Conservation (phyloP, 2,113 vertebrate genomes). For the Psephotus haematonotus region DNA sequence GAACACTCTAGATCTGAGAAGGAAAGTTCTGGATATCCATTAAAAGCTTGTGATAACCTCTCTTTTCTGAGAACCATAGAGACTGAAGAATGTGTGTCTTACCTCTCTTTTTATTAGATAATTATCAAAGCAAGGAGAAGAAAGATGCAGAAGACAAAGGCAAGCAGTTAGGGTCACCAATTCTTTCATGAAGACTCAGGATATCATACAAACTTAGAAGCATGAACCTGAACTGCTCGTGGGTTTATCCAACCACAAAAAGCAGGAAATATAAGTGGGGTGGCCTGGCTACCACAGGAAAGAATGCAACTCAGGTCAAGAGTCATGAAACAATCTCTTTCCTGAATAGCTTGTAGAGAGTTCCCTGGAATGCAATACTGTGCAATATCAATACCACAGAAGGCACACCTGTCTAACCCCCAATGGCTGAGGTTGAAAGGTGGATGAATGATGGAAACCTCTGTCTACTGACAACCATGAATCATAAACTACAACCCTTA, state of each 20-base stretch:
- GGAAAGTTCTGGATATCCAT: neutral
- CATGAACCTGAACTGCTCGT: neutral
- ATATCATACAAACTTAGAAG: neutral
- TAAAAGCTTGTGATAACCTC: neutral
- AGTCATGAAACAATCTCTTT: slow-evolving; percentile 13
- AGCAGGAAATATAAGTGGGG: neutral
- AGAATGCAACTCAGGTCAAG: neutral
- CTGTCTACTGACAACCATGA: neutral
- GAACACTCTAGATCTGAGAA: neutral
- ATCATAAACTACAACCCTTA: neutral
- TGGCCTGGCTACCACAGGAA: neutral
- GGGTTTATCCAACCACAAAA: neutral
- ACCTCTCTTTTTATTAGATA: neutral
- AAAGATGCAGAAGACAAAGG: neutral
- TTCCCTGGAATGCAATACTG: slow-evolving; percentile 8
- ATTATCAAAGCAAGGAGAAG: neutral
- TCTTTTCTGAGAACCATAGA: neutral
- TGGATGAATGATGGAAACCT: neutral
- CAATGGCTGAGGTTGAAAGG: neutral
- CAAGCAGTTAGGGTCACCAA: neutral
- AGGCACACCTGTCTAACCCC: neutral
- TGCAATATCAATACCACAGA: neutral
- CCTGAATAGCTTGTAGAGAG: neutral
- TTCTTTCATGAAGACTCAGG: neutral
- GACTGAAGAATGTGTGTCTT: neutral